Evolutionary conservation across 2,113 vertebrate species (phyloP).

Genomic region (Zosterops pallidus): DNA sequence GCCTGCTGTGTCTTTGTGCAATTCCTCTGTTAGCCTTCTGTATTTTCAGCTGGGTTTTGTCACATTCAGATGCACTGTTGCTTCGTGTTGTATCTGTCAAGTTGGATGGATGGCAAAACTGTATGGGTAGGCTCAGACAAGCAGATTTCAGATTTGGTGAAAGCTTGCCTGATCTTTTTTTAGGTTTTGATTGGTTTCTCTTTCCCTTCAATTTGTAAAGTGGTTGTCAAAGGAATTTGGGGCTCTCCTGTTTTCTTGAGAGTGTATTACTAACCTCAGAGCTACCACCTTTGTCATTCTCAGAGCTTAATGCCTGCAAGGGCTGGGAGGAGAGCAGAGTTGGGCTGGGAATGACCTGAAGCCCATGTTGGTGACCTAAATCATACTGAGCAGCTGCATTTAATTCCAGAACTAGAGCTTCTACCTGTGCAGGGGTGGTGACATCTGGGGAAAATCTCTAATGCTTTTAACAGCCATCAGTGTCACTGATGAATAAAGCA

Average conservation of each 20-base stretch:
- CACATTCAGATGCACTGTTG: not conserved
- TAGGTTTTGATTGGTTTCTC: not conserved
- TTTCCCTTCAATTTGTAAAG: not conserved
- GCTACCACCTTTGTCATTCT: not conserved
- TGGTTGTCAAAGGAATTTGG: not conserved
- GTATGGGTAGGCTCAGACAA: accelerated
- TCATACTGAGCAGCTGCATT: not conserved
- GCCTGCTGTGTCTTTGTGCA: not conserved
- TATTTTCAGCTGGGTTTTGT: not conserved
- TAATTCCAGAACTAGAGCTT: not conserved
- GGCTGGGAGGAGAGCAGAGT: not conserved
- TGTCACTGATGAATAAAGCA: not conserved
- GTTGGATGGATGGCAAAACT: not conserved
- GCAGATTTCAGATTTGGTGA: not conserved
- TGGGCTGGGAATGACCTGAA: not conserved
- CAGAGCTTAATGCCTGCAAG: not conserved
- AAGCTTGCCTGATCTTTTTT: not conserved
- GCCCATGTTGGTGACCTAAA: not conserved
- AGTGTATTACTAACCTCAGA: not conserved
- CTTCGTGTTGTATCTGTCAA: not conserved
- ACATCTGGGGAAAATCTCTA: not conserved
- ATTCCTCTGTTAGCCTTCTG: not conserved
- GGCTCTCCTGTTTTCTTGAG: not conserved
- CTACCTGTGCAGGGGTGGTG: not conserved
- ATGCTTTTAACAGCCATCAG: not conserved